Conservation (phyloP, 2,888 invertebrate species). For the Limnephilus marmoratus region DNA sequence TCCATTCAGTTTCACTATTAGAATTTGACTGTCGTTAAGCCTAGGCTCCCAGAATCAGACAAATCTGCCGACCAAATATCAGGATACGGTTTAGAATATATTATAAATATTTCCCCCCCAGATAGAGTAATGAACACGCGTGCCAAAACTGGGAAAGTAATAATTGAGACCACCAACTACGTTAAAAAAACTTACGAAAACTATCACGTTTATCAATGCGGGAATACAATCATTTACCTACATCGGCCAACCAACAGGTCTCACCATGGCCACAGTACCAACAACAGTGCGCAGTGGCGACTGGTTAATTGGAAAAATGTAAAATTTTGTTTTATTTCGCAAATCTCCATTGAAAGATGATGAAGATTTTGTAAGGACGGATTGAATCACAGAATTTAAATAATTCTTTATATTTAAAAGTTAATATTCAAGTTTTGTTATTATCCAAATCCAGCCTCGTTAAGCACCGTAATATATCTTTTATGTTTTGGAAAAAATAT, state of each 20-base stretch:
- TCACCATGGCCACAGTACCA: background rate
- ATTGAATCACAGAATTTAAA: no score
- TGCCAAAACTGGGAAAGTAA: background rate
- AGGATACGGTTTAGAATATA: background rate
- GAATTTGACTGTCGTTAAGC: no score
- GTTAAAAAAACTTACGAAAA: background rate
- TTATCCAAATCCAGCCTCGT: no score
- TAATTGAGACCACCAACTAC: slow-evolving; percentile 2
- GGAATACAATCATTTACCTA: background rate
- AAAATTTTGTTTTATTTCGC: no score
- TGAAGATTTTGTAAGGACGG: no score
- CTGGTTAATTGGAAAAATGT: background rate
- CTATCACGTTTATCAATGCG: slow-evolving; percentile 2
- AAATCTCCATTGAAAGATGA: no score
- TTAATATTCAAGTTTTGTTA: no score
- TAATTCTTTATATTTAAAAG: no score
- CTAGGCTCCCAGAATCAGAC: no score
- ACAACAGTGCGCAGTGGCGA: background rate
- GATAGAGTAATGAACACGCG: background rate
- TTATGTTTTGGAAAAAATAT: no score
- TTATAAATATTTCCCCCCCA: background rate
- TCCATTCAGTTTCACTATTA: no score
- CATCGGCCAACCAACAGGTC: background rate
- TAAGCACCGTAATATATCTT: no score
- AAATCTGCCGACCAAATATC: background rate